phyloP scores from a whole-genome alignment of 2,888 invertebrate species.

The Frankliniella fusca region DNA sequence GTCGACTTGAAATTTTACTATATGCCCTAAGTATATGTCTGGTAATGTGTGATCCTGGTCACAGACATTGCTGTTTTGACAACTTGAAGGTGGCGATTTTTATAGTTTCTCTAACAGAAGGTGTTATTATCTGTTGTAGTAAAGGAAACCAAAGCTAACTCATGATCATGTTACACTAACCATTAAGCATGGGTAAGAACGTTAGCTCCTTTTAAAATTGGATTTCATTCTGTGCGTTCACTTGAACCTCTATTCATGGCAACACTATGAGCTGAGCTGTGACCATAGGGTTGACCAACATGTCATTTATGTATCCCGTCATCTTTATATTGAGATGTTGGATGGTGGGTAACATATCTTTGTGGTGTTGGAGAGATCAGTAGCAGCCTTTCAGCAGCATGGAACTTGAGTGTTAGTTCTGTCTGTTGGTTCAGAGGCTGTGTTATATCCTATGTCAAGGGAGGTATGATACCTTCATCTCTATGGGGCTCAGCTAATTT shows the following conservation, averaged over 20 bases:
- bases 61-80: too few relatives aligned
- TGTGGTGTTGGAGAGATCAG: not conserved
- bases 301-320: not conserved
- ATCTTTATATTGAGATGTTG: not conserved
- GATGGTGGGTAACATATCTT: not conserved
- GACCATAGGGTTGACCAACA: not conserved
- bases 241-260: too few relatives aligned
- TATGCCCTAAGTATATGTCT: too few relatives aligned
- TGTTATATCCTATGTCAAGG: not conserved
- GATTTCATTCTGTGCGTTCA: too few relatives aligned
- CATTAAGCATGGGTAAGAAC: too few relatives aligned
- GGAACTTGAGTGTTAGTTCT: not conserved
- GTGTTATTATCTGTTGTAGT: not conserved
- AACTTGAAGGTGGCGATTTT: not conserved
- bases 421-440: not conserved
- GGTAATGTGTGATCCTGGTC: too few relatives aligned
- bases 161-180: too few relatives aligned
- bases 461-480: slow-evolving; percentile 9
- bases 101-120: not conserved
- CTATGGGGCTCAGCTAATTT: slow-evolving; percentile 16
- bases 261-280: not conserved
- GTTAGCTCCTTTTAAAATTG: too few relatives aligned
- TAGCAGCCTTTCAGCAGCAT: not conserved
- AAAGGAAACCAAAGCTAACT: not conserved
- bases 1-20: not conserved